Conservation (phyloP, 2,888 invertebrate species). For the Drosophila neoperkinsi region DNA sequence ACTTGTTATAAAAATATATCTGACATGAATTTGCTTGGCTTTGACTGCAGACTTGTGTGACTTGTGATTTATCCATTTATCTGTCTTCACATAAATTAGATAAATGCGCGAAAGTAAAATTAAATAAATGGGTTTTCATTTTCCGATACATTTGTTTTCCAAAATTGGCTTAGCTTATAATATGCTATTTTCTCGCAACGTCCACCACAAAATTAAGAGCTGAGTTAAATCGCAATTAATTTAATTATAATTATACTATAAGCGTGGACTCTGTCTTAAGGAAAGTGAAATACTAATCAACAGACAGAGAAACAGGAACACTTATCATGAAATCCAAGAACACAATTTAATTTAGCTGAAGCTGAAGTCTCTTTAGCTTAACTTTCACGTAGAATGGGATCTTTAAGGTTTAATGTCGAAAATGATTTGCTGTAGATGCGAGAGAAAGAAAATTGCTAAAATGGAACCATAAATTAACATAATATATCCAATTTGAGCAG, state of each 20-base stretch:
- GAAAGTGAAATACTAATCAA: neutral
- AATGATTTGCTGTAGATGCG: neutral
- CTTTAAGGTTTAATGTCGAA: neutral
- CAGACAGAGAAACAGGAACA: neutral
- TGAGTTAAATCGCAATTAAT: neutral
- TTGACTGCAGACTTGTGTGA: constrained; percentile 28
- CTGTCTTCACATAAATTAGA: neutral
- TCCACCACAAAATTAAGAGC: neutral
- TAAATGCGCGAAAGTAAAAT: neutral
- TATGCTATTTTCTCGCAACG: neutral
- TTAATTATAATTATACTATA: neutral
- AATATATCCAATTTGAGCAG: neutral
- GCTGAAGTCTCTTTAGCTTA: neutral
- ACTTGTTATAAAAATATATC: constrained; percentile 52
- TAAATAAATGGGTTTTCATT: neutral
- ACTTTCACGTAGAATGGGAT: neutral
- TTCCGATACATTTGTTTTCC: neutral
- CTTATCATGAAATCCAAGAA: neutral
- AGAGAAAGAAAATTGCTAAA: neutral
- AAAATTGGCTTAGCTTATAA: neutral
- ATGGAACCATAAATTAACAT: neutral
- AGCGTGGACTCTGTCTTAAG: neutral
- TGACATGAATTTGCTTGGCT: constrained; percentile 47
- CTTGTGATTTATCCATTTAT: constrained; percentile 1
- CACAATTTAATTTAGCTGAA: neutral